Evolutionary conservation across 2,797 vertebrate species (phyloP), one percentile per base, ranked within the genome.

Genomic region (Argya squamiceps): DNA sequence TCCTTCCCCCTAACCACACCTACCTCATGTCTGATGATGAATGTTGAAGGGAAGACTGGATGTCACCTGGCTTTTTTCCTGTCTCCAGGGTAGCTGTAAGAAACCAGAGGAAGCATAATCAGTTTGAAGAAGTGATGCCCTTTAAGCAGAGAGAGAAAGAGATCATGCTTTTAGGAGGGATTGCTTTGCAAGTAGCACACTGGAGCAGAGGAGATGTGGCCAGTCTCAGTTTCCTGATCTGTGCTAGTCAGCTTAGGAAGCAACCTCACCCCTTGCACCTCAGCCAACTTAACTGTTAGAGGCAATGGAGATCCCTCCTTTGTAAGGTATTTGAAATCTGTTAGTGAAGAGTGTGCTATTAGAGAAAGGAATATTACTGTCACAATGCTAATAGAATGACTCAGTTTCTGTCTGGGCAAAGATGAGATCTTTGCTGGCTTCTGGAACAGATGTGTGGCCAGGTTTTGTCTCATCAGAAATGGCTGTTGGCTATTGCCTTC

Each of bases 401-500:
- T 56, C 7, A 6, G 4, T 67, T 92, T 88, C 69, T 90, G 8
- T 46, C n/a, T 78, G 77, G 36, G 62, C 27, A 74, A 89, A 77
- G 12, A 44, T 22, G 53, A 70, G 12, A 41, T 67, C 47, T 55
- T 56, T 73, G 29, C 41, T 82, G 67, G 49, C n/a, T 67, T 89
- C 53, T 85, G 0, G 0, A 55, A 30, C 21, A 55, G 78, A 32
- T 2, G 1, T n/a, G 56, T 12, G 20, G 30, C 34, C 7, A n/a
- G 30, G 37, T 56, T 94, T 91, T 77, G 23, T 56, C 70, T 79
- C 67, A 60, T 49, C 32, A 87, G 74, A 95, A 84, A 67, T 27
- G 49, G 52, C 41, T 88, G 29, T 23, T 79, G 74, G 77, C n/a
- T 70, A 7, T 60, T 56, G 37, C 60, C 41, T 93, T 93, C 68